A percentile compares a stretch with the other conserved stretches of the same genome.
These are phyloP conservation scores for Hippocampus abdominalis DNA, from an alignment of 2,113 vertebrate genomes.

Conservation along the genomic window DNA sequence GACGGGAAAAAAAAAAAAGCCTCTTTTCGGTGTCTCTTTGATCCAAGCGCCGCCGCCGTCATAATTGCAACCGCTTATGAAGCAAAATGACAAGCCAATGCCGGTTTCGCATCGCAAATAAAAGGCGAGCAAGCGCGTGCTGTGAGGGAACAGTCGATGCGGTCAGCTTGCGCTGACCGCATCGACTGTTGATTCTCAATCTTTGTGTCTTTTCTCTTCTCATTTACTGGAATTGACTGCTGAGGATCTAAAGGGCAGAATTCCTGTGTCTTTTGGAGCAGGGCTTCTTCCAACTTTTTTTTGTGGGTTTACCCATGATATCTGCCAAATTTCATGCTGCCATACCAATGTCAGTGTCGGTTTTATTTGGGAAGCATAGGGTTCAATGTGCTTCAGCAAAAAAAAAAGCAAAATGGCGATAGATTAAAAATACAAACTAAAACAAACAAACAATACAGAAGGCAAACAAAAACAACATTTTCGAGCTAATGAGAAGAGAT, in stretches of 20 bases:
- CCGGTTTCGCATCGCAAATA: slow-evolving; percentile 50
- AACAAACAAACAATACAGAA: too few species aligned
- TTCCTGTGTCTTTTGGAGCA: neutral
- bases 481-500: too few species aligned
- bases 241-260: neutral
- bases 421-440: too few species aligned
- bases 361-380: too few species aligned
- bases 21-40: slow-evolving; percentile 65
- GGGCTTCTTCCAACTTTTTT: neutral
- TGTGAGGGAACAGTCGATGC: neutral
- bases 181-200: neutral
- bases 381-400: too few species aligned
- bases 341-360: too few species aligned
- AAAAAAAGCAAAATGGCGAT: too few species aligned
- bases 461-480: too few species aligned
- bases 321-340: neutral
- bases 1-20: slow-evolving; percentile 27
- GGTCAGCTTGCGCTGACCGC: neutral
- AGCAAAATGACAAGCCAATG: slow-evolving; percentile 58
- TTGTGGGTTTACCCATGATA: neutral
- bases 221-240: neutral
- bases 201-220: neutral
- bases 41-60: slow-evolving; percentile 49
- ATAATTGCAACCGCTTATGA: slow-evolving; percentile 64
- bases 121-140: slow-evolving; percentile 3